Base-by-base conservation (phyloP, 2,888 invertebrate species). In the Meiosimyza decipiens region DNA sequence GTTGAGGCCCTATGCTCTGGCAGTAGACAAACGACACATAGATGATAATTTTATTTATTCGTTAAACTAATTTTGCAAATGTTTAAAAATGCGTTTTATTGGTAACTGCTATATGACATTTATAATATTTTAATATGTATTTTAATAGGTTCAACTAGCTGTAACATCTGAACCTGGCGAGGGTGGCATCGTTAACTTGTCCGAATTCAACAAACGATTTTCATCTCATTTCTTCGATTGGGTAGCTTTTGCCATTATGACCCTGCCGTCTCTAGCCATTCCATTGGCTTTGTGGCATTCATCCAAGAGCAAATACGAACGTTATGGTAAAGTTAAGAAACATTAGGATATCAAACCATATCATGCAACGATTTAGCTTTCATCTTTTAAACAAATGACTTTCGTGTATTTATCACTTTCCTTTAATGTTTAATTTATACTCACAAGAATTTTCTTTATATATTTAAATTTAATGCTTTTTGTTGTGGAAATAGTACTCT, bases 221-320 rank as follows among this genome's bases (percentile, higher is more conserved):
- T 98, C 98, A 3, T 96, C 98, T 0, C 98, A 98, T 88, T 93
- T 96, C 85, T 94, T 97, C 75, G 98, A 98, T 88, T 99, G 99
- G 99, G 90, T 94, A 71, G 96, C 97, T 40, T 99, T 99, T 84
- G 96, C 96, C 51, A 92, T 99, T 71, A 97, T 99, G 97, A 95
- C 97, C 40, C 89, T 98, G 76, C 98, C 98, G 6, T 97, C 98
- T 3, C 89, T 99, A 62, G 95, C 94, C 59, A 97, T 99, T 85
- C 98, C 98, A 73, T 95, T 96, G 86, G 92, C 93, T 51, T 90
- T 99, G 76, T 99, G 98, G 98, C 96, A 92, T 88, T 93, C 94
- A 40, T 97, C 97, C 83, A 98, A 98, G 88, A 93, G 92, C 86
- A 97, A 97, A 90, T 98, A 98, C 83, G 97, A 97, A 84, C 92